Evolutionary conservation across 2,888 invertebrate genomes (phyloP).

Genomic region (Aricia artaxerxes): DNA sequence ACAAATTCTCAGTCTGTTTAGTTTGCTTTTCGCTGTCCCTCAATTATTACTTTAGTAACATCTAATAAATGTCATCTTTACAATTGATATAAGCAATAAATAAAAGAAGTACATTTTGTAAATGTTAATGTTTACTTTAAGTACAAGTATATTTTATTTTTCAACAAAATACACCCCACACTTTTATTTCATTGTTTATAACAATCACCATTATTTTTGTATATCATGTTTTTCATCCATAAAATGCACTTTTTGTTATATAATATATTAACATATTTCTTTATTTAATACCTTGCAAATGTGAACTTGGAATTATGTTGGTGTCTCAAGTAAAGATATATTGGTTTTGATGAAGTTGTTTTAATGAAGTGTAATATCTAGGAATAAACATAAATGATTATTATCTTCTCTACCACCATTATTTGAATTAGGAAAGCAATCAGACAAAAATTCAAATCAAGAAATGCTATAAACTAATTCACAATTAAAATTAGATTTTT

Average conservation of each 20-base stretch:
- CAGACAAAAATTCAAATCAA: background rate
- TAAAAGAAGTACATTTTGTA: conserved; percentile 1
- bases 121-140: conserved; percentile 14
- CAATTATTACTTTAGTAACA: background rate
- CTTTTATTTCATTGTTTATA: conserved; percentile 11
- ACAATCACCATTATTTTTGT: background rate
- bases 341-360: conserved; percentile 26
- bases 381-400: background rate
- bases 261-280: conserved; percentile 10
- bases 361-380: conserved; percentile 1
- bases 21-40: background rate
- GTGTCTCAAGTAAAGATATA: conserved; percentile 28
- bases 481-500: background rate
- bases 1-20: background rate
- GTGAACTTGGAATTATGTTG: conserved; percentile 23
- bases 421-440: background rate
- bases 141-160: conserved; percentile 5
- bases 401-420: background rate
- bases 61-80: background rate
- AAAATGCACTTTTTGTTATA: conserved; percentile 18
- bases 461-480: background rate
- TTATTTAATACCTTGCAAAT: conserved; percentile 15
- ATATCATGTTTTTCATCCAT: conserved; percentile 14
- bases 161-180: background rate
- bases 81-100: conserved; percentile 5